Conservation (phyloP, 2,113 vertebrate species). For the Nothocercus julius region DNA sequence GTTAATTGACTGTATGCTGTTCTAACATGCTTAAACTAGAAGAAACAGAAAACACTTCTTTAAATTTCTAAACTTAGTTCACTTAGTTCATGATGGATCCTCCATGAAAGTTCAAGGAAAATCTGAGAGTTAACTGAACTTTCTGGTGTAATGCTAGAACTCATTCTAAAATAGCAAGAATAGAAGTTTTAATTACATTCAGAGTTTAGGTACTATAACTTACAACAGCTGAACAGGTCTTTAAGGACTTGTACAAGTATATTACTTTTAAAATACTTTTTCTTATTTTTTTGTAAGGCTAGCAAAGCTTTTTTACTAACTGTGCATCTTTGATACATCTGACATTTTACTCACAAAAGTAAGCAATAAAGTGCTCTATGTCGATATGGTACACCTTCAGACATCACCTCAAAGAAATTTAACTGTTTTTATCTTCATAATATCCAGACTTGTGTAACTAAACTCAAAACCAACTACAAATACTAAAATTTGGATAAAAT, state of each 20-base stretch:
- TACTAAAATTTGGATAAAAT: neutral
- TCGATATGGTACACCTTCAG: neutral
- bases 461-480: neutral
- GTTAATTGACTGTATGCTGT: neutral
- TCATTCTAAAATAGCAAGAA: neutral
- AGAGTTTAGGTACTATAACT: neutral
- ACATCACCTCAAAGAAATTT: neutral
- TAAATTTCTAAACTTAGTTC: neutral
- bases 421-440: neutral
- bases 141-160: neutral
- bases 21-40: neutral
- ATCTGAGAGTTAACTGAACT: neutral
- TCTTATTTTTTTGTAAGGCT: accelerated
- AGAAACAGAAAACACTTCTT: neutral
- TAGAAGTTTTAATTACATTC: neutral
- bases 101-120: neutral
- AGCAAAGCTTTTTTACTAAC: neutral
- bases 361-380: too few species aligned
- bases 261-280: neutral
- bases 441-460: neutral
- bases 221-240: neutral
- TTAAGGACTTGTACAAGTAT: neutral
- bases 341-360: neutral
- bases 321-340: neutral
- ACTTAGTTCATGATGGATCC: neutral